These are phyloP conservation scores for Andrena praecox DNA, from an alignment of 2,888 invertebrate genomes.

Conservation along the genomic window DNA sequence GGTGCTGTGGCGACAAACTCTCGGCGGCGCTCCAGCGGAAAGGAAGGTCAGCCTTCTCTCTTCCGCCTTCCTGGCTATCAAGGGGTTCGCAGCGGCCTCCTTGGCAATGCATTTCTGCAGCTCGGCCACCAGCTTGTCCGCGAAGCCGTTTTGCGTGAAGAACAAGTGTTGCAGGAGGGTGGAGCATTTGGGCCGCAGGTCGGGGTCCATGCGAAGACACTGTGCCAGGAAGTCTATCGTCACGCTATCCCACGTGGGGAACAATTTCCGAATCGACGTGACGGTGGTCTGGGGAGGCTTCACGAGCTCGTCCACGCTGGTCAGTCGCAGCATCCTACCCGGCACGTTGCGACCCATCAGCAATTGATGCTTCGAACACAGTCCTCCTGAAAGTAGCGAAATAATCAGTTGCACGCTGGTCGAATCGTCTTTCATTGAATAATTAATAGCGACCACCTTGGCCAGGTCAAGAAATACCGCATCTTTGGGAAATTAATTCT, in stretches of 20 bases:
- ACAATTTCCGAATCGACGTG: slow-evolving; percentile 81
- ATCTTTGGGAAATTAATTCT: too few relatives aligned
- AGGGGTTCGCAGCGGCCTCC: slow-evolving; percentile 87
- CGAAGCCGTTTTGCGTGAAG: slow-evolving; percentile 89
- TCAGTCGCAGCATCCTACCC: slow-evolving; percentile 80
- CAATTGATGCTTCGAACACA: slow-evolving; percentile 72
- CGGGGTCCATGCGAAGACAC: slow-evolving; percentile 89
- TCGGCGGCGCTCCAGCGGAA: slow-evolving; percentile 70
- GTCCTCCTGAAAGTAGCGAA: slow-evolving; percentile 55
- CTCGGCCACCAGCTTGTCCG: slow-evolving; percentile 89
- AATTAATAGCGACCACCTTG: too few relatives aligned
- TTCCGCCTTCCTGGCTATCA: slow-evolving; percentile 82
- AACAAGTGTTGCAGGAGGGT: slow-evolving; percentile 89
- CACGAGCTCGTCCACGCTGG: slow-evolving; percentile 69
- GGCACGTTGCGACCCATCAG: slow-evolving; percentile 71
- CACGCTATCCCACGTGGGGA: slow-evolving; percentile 83
- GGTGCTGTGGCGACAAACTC: slow-evolving; percentile 72
- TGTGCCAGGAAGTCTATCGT: slow-evolving; percentile 86
- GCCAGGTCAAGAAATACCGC: too few relatives aligned
- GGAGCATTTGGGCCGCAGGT: slow-evolving; percentile 87
- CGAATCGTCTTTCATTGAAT: too few relatives aligned
- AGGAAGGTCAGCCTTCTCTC: slow-evolving; percentile 67
- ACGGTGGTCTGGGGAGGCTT: slow-evolving; percentile 75
- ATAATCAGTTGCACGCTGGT: neutral
- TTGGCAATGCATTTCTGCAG: slow-evolving; percentile 88